Percentiles rank a stretch among this genome's conserved stretches.
Evolutionary conservation across 2,797 vertebrate species (phyloP).

Genomic region (Alfaro cultratus): DNA sequence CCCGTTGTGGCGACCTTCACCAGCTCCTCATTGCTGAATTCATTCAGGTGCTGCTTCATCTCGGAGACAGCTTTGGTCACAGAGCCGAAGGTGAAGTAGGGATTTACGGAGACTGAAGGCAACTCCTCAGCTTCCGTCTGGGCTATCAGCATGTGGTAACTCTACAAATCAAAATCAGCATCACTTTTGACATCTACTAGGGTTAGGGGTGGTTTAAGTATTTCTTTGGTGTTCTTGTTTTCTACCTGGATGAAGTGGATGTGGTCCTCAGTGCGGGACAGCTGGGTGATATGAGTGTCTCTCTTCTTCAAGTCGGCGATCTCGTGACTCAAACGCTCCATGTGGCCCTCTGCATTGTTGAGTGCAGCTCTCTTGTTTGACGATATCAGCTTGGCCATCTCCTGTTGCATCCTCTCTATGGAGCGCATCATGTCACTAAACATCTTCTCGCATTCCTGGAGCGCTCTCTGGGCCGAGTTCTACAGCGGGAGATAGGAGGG

Average conservation of each 20-base stretch:
- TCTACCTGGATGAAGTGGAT: conserved; percentile 87
- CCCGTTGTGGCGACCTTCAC: conserved; percentile 82
- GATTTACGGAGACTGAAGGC: conserved; percentile 82
- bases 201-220: background rate
- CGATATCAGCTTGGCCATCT: conserved; percentile 84
- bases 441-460: conserved; percentile 86
- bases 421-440: conserved; percentile 83
- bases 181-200: background rate
- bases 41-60: conserved; percentile 84
- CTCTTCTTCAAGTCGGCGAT: conserved; percentile 82
- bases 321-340: conserved; percentile 83
- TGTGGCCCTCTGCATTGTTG: conserved; percentile 80
- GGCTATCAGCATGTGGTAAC: conserved; percentile 83
- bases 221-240: background rate
- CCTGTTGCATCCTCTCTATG: conserved; percentile 86
- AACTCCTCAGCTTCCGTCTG: conserved; percentile 85
- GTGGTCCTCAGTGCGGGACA: conserved; percentile 85
- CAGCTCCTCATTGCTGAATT: conserved; percentile 83
- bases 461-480: conserved; percentile 81
- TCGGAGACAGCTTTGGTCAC: conserved; percentile 84
- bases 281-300: conserved; percentile 82
- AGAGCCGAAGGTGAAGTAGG: conserved; percentile 82
- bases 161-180: conserved; percentile 53
- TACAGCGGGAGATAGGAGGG: conserved; percentile 41
- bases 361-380: conserved; percentile 82